Conservation (phyloP, 35 echinoderm and acorn worm species). For the Chiridota heheva region DNA sequence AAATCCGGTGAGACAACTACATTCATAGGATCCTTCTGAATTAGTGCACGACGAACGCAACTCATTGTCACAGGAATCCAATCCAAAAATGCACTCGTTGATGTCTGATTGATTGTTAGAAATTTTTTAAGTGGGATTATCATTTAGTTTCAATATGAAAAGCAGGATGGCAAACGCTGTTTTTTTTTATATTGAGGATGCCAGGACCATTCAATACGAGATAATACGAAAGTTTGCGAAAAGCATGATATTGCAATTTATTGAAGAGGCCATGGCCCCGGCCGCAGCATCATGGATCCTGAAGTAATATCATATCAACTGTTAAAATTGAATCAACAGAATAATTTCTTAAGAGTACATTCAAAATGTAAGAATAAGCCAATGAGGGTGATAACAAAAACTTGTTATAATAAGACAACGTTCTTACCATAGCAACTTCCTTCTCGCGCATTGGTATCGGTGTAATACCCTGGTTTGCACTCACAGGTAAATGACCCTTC, state of each 20-base stretch:
- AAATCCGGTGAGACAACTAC: conserved; percentile 41
- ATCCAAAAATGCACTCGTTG: conserved; percentile 13
- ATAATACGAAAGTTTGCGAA: no score
- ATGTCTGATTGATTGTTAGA: conserved; percentile 17
- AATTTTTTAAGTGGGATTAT: neutral
- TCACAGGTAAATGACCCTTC: conserved; percentile 50
- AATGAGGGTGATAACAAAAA: no score
- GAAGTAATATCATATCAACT: no score
- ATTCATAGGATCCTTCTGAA: conserved; percentile 28
- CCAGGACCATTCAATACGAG: neutral
- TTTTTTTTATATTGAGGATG: neutral
- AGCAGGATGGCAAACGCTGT: neutral
- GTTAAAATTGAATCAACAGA: no score
- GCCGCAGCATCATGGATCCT: no score
- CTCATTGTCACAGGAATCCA: conserved; percentile 14
- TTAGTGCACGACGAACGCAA: conserved; percentile 41
- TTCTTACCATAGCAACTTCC: conserved; percentile 22
- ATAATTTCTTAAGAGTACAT: no score
- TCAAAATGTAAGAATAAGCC: no score
- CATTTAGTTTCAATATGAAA: neutral
- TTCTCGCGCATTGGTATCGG: conserved; percentile 19
- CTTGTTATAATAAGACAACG: no score
- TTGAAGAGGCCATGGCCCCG: no score
- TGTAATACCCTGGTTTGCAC: conserved; percentile 40
- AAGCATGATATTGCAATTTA: no score